Evolutionary conservation across 2,113 vertebrate species (phyloP).

Genomic region (Campylorhamphus procurvoides): DNA sequence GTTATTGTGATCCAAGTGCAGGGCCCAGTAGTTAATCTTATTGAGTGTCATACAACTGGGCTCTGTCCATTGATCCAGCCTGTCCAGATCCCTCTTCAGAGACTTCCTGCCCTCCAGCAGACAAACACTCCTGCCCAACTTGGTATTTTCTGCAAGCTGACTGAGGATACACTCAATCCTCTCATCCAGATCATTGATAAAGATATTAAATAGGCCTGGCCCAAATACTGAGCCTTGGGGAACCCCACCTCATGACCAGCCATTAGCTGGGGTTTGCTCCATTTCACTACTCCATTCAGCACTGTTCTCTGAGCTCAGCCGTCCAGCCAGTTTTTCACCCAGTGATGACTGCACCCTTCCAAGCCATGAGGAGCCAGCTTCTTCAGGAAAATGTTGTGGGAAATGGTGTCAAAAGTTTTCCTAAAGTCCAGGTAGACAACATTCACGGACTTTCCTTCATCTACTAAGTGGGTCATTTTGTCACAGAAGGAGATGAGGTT

Average conservation of each 20-base stretch:
- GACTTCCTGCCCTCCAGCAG: neutral
- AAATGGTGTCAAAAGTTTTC: neutral
- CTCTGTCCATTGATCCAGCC: neutral
- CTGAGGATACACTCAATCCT: fast-evolving
- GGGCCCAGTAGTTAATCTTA: neutral
- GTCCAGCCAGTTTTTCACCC: neutral
- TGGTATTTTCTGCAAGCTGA: neutral
- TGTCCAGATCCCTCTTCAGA: neutral
- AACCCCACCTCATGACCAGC: neutral
- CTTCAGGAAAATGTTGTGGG: neutral
- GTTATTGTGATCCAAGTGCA: neutral
- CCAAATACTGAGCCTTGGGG: neutral
- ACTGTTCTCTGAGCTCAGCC: neutral
- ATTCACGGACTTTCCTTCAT: neutral
- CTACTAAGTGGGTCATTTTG: neutral
- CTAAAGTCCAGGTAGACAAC: neutral
- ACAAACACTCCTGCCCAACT: neutral
- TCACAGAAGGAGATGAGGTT: neutral
- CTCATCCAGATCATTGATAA: neutral
- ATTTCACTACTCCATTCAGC: neutral
- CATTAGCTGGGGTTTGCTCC: neutral
- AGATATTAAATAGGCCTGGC: neutral
- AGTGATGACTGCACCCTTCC: neutral
- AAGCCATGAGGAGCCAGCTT: neutral
- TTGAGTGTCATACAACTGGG: neutral